Evolutionary conservation across 1,140 invertebrate genomes (phyloP), one percentile per base, ranked within the genome.

Genomic region (Acyrthosiphon pisum): DNA sequence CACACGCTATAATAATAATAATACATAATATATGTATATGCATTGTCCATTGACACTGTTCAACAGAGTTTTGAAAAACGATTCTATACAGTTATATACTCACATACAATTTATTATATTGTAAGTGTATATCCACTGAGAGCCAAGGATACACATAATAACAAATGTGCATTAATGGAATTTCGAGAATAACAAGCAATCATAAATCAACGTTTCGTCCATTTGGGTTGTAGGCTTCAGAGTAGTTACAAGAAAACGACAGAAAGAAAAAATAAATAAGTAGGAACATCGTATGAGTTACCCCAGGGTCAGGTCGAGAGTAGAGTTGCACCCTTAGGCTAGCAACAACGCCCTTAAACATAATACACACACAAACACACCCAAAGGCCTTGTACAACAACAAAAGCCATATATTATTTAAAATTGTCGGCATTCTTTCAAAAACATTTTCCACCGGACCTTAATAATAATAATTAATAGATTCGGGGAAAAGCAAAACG

Each of bases 201-300:
- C 91, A 83, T 93, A 93, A 93, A 93, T 93, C 91, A 93, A 93
- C 91, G 81, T n/a, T 92, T 84, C 23, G 76, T 84, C 91, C 91
- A 14, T 83, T 81, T 48, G 90, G 68, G 68, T 81, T 37, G 44
- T 76, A 35, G n/a, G n/a, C 86, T 50, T 14, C 88, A 30, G 23
- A 56, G 50, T 20, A 26, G 50, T 60, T 56, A 30, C 44, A 76
- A 60, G 35, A 56, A 18, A 90, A 23, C 53, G 53, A 53, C 87
- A 1, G 46, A n/a, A 35, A 89, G 48, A 89, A 89, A 89, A 53
- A 89, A 89, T 50, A 88, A 88, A 88, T 88, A 88, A 18, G 46
- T 14, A 88, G 46, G 86, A 35, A 88, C n/a, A 50, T 48, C 35
- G n/a, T 89, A 53, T 11, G 22, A 53, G 48, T 89, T 89, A 56